Conservation (phyloP, 2,797 vertebrate genomes). For the Enteromius anoplus region DNA sequence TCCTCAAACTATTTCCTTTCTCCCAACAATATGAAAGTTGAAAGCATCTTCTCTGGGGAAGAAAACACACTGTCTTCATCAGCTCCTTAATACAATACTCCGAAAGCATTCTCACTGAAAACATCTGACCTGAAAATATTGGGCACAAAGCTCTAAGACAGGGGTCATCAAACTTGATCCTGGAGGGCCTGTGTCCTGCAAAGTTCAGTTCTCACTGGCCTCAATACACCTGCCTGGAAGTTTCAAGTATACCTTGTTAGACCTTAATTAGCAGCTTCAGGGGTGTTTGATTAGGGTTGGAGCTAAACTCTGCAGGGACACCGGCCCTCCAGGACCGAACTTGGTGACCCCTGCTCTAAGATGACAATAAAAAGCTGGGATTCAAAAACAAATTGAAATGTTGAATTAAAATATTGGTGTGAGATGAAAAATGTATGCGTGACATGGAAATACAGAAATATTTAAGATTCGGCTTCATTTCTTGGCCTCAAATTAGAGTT, state of each 20-base stretch:
- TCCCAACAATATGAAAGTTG: not conserved
- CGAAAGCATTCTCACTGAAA: slow-evolving; percentile 3
- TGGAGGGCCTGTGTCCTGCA: too few relatives aligned
- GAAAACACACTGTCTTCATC: not conserved
- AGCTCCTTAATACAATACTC: not conserved
- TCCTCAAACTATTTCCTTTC: not conserved
- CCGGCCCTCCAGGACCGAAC: too few relatives aligned
- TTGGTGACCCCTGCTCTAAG: not conserved
- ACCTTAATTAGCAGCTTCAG: too few relatives aligned
- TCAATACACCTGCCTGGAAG: too few relatives aligned
- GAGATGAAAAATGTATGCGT: not conserved
- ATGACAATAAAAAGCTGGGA: not conserved
- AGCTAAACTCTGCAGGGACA: too few relatives aligned
- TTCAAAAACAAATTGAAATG: not conserved
- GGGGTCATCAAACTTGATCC: too few relatives aligned
- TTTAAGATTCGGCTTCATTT: slow-evolving; percentile 1
- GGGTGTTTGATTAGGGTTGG: too few relatives aligned
- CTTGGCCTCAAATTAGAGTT: not conserved
- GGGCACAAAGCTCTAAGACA: not conserved
- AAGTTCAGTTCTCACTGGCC: too few relatives aligned
- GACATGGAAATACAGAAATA: not conserved
- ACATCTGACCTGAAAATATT: not conserved
- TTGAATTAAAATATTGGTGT: not conserved
- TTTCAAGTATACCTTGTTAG: too few relatives aligned
- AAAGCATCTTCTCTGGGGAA: not conserved